Conservation (phyloP, 2,888 invertebrate genomes). For the Ditylenchus weischeri region DNA sequence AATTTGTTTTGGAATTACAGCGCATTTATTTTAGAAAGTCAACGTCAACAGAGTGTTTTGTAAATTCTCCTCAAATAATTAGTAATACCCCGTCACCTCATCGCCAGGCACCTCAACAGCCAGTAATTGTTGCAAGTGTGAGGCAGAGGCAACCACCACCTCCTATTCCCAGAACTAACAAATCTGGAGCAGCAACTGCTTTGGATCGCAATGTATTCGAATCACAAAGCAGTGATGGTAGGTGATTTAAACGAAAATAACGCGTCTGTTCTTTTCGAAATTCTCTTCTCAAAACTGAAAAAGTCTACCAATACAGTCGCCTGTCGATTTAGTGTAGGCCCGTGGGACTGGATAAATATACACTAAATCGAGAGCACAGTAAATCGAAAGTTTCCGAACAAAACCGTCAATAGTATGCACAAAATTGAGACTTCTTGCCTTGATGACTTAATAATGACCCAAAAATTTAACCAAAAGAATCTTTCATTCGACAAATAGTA, state of each 20-base stretch:
- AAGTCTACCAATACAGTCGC: too few species aligned
- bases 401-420: too few species aligned
- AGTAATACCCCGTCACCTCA: conserved; percentile 14
- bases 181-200: neutral
- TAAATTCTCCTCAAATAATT: neutral
- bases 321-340: too few species aligned
- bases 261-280: neutral
- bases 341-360: too few species aligned
- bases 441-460: too few species aligned
- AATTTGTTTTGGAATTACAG: neutral
- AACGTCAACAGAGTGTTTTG: conserved; percentile 11
- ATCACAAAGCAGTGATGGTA: conserved; percentile 16
- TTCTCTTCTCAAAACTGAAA: too few species aligned
- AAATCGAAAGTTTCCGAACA: too few species aligned
- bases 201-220: conserved; percentile 14
- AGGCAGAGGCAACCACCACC: conserved; percentile 29
- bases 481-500: too few species aligned
- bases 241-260: conserved; percentile 3
- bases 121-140: conserved; percentile 6
- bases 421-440: too few species aligned
- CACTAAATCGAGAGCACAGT: too few species aligned
- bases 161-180: conserved; percentile 14
- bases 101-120: neutral
- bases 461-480: too few species aligned
- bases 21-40: conserved; percentile 11